A percentile compares a stretch with the other conserved stretches of the same genome.
These are phyloP conservation scores for Sarcophaga variegata DNA, from an alignment of 2,888 invertebrate genomes.

Conservation along the genomic window DNA sequence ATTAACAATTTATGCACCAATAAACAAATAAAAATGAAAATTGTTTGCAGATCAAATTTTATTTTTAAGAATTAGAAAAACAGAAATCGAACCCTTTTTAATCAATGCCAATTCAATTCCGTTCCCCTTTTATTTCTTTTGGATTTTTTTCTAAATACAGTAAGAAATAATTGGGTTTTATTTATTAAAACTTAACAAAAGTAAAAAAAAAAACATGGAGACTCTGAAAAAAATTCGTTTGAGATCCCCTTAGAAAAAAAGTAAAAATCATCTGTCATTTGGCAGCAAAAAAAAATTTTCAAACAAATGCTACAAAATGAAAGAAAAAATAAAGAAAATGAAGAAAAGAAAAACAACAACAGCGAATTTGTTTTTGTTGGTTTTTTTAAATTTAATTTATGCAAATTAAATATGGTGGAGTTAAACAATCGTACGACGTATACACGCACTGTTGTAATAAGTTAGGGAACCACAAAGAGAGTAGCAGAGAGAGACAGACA, in stretches of 20 bases:
- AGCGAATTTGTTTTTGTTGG: slow-evolving; percentile 23
- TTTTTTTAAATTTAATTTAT: slow-evolving; percentile 65
- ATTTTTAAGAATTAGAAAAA: neutral
- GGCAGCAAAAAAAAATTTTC: slow-evolving; percentile 51
- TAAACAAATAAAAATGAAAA: neutral
- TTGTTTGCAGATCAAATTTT: neutral
- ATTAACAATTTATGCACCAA: slow-evolving; percentile 37
- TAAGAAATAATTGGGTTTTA: neutral
- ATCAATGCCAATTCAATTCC: slow-evolving; percentile 44
- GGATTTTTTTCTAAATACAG: neutral
- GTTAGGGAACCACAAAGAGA: neutral
- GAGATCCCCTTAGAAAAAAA: neutral
- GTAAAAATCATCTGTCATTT: slow-evolving; percentile 59
- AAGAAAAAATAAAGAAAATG: neutral
- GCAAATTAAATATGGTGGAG: slow-evolving; percentile 67
- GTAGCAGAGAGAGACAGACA: slow-evolving; percentile 1
- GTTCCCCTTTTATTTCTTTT: neutral
- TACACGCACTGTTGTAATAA: neutral
- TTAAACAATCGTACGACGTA: slow-evolving; percentile 4
- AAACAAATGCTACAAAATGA: slow-evolving; percentile 37
- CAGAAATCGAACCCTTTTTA: slow-evolving; percentile 36
- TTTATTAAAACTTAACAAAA: slow-evolving; percentile 36
- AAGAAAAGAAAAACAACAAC: slow-evolving; percentile 9
- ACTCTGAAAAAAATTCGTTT: neutral
- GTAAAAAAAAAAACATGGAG: neutral